These are phyloP conservation scores for Trogon surrucura DNA, from an alignment of 2,113 vertebrate species.

Conservation along the genomic window DNA sequence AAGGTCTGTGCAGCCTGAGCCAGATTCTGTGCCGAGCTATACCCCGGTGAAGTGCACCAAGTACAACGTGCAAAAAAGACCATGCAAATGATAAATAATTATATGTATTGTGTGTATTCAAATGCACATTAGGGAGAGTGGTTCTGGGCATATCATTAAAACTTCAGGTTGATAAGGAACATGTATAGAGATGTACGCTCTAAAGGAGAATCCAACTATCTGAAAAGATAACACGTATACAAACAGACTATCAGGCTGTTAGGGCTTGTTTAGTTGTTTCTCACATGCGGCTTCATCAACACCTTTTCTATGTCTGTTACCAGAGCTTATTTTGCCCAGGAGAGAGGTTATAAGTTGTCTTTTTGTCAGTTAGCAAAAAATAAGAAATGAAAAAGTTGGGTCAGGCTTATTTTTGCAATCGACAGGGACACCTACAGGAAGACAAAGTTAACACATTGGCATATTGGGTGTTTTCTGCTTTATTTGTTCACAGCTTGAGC, in stretches of 20 bases:
- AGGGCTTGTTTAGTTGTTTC: neutral
- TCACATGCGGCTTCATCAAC: neutral
- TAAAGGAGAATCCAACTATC: neutral
- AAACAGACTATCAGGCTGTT: neutral
- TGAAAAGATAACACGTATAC: neutral
- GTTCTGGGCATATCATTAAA: neutral
- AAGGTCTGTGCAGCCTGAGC: neutral
- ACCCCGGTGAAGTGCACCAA: neutral
- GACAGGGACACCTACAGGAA: constrained; percentile 69
- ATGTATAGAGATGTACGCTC: neutral
- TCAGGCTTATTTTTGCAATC: constrained; percentile 27
- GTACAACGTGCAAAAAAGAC: neutral
- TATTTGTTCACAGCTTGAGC: constrained; percentile 74
- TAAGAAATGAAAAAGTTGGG: neutral
- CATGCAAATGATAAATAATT: neutral
- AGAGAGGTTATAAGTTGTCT: neutral
- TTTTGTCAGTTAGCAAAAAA: neutral
- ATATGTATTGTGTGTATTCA: neutral
- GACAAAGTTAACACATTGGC: constrained; percentile 62
- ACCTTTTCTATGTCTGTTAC: neutral
- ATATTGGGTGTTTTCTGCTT: constrained; percentile 73
- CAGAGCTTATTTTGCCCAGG: neutral
- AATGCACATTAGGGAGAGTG: no score
- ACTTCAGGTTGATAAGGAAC: neutral
- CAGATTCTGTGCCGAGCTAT: neutral